These are phyloP conservation scores for Aphaenogaster floridana DNA, from an alignment of 1,140 invertebrate genomes.

Conservation along the genomic window DNA sequence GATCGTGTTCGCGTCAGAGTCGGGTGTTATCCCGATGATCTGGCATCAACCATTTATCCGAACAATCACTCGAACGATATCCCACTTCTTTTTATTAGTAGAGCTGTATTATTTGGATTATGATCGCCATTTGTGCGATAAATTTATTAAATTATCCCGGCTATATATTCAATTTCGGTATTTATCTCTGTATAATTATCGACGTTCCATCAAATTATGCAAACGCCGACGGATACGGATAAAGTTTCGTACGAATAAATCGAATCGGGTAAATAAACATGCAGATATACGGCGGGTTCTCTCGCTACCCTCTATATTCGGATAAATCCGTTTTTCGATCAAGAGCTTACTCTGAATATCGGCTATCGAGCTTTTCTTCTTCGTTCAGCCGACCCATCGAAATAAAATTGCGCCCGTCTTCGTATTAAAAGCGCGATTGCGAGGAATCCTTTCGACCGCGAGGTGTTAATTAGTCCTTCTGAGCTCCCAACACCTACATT, in stretches of 20 bases:
- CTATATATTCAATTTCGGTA: background rate
- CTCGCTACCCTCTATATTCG: background rate
- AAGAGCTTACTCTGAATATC: conserved; percentile 37
- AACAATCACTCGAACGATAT: background rate
- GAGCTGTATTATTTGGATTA: background rate
- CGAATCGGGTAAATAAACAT: conserved; percentile 15
- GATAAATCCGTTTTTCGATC: conserved; percentile 43
- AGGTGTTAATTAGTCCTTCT: conserved; percentile 51
- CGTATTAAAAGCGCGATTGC: background rate
- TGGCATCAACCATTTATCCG: background rate
- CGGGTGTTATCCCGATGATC: background rate
- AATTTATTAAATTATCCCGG: conserved; percentile 13
- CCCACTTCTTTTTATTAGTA: background rate
- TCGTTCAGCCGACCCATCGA: background rate
- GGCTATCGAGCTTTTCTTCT: background rate
- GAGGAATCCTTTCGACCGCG: conserved; percentile 9
- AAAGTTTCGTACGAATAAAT: conserved; percentile 6
- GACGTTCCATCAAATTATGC: background rate
- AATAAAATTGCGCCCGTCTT: background rate
- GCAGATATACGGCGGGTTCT: background rate
- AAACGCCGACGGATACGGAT: background rate
- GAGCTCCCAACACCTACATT: background rate
- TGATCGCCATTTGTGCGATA: background rate
- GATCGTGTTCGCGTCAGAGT: background rate
- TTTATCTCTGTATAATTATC: background rate